A percentile compares a stretch with the other conserved stretches of the same genome.
phyloP scores from a whole-genome alignment of 2,888 invertebrate species.

The Drosophila mulleri region DNA sequence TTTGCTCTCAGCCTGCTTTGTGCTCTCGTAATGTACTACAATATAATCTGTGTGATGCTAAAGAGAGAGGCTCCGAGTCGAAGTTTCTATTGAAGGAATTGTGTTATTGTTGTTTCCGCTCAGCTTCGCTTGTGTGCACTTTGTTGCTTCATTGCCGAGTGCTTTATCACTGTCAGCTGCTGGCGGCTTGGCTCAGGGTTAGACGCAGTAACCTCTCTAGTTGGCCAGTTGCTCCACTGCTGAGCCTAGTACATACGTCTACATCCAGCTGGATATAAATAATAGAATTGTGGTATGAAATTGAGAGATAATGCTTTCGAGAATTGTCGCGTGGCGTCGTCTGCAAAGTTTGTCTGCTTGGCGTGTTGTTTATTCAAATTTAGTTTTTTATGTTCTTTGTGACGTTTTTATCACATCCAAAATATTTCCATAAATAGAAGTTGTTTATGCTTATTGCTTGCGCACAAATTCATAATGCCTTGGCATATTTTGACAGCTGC shows the following conservation, averaged over 20 bases:
- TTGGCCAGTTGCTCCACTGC: conserved; percentile 27
- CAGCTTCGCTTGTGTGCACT: conserved; percentile 20
- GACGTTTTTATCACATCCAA: conserved; percentile 15
- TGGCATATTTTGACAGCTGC: not conserved
- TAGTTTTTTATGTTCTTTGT: conserved; percentile 15
- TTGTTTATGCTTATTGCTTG: conserved; percentile 60
- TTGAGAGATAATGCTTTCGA: conserved; percentile 33
- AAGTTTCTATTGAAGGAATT: not conserved
- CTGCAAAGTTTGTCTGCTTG: conserved; percentile 48
- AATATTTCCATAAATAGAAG: conserved; percentile 47
- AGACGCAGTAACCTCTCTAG: conserved; percentile 62
- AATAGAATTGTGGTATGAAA: conserved; percentile 58
- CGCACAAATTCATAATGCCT: conserved; percentile 25
- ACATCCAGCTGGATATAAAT: conserved; percentile 47
- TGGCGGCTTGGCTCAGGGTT: conserved; percentile 6
- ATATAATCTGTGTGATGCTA: not conserved
- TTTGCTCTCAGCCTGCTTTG: not conserved
- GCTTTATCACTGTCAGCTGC: conserved; percentile 49
- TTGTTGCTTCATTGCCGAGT: conserved; percentile 40
- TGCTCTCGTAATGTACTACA: not conserved
- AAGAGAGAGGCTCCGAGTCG: not conserved
- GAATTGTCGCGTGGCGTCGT: conserved; percentile 35
- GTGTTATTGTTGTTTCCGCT: conserved; percentile 13
- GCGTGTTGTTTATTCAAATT: conserved; percentile 4
- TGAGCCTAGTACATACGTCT: not conserved